Base-by-base conservation (phyloP, 1,140 invertebrate species). In the Pseudomyrmex pallidus region DNA sequence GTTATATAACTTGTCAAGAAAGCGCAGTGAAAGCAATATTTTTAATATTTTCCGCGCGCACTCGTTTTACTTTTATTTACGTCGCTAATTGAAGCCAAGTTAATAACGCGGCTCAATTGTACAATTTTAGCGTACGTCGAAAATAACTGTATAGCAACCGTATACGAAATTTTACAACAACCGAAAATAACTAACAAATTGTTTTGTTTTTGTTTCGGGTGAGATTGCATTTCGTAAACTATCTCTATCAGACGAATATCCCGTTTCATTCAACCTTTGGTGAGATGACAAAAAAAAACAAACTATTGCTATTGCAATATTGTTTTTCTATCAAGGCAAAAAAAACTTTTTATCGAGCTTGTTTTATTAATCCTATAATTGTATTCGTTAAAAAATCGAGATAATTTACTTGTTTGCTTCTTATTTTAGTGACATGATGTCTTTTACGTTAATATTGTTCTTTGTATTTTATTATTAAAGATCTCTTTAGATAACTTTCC, bases 151-250 rank as follows among this genome's bases (percentile, higher is more conserved):
- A 35, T 5, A 15, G 2, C 15, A n/a, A 64, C 3, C 1, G 54
- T 64, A 64, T 76, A 44, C 48, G 10, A 2, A 63, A 54, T 46
- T 66, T 15, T 15, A 35, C 50, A 20, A 64, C 0, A 25, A 50
- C 12, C 13, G 44, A 35, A 35, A 35, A 35, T 35, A 35, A 52
- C n/a, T 76, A 54, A 66, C 25, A 76, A 76, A 66, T 76, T 54
- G 7, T 63, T 83, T 56, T 44, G 44, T 90, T 87, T 89, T 12
- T 90, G 86, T 91, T 91, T 68, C 83, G 90, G 89, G 90, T 91
- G 84, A 90, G 86, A 73, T 56, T 50, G 20, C 15, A 82, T 17
- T 63, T 63, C 12, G 13, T 22, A 7, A 25, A 22, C 1, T 5
- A 12, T 15, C 52, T 74, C 48, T 20, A 15, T 15, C 12, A 66